Percentiles rank a stretch among this genome's conserved stretches.
Conservation (phyloP, 2,113 vertebrate species). For the Synodontis membranacea region DNA sequence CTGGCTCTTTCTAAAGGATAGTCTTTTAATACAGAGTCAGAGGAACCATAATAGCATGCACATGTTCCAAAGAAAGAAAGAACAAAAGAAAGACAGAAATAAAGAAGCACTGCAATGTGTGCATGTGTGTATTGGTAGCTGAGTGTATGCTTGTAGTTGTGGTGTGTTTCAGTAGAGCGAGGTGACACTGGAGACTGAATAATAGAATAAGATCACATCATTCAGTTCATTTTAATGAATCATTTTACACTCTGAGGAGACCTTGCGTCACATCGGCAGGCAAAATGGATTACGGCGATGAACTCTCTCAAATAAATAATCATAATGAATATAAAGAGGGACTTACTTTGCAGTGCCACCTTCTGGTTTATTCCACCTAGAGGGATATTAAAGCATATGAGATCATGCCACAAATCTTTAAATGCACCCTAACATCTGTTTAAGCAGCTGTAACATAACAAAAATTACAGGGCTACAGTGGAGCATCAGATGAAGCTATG, state of each 20-base stretch:
- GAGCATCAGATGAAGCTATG: background rate
- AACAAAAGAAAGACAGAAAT: background rate
- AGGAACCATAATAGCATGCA: constrained; percentile 41
- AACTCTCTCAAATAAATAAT: background rate
- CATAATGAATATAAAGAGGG: background rate
- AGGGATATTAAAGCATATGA: constrained; percentile 38
- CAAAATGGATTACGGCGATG: background rate
- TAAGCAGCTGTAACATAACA: background rate
- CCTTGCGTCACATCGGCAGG: background rate
- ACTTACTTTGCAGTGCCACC: constrained; percentile 84
- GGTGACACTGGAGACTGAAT: background rate
- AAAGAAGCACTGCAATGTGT: background rate
- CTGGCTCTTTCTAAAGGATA: too few relatives aligned
- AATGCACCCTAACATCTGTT: background rate
- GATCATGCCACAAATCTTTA: background rate
- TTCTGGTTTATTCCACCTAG: constrained; percentile 84
- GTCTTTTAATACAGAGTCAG: too few relatives aligned
- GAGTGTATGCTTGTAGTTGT: background rate
- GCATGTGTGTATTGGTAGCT: background rate
- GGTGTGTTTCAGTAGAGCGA: background rate
- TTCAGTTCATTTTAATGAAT: background rate
- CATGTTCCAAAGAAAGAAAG: constrained; percentile 37
- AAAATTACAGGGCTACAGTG: background rate
- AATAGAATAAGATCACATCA: background rate
- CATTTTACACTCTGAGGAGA: background rate